Evolutionary conservation across 1,140 invertebrate genomes (phyloP), one percentile per base, ranked within the genome.

Genomic region (Phymorhynchus buccinoides): DNA sequence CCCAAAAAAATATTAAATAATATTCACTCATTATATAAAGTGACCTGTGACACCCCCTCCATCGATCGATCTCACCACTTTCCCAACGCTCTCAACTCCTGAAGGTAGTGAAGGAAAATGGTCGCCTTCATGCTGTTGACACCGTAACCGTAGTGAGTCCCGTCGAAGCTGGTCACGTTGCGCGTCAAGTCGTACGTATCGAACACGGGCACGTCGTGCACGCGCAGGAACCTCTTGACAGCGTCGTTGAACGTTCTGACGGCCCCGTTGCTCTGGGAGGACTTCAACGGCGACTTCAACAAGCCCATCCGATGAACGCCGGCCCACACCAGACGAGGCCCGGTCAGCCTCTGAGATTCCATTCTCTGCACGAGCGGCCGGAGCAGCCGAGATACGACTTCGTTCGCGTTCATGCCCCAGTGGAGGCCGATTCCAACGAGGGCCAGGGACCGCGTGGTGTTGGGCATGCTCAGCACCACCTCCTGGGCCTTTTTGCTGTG

Each of bases 101-200:
- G 37, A 37, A 86, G 73, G 52, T 86, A 86, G n/a, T 82, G 80
- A 2, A 86, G 27, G 2, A 86, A 62, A 35, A 86, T 86, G 39
- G 77, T 73, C 14, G 68, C 48, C 75, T 86, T 86, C 27, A 86
- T 41, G 42, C 66, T 80, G 68, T 86, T 87, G 9, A 87, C 62
- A 3, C 83, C 86, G 37, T 71, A 81, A 0, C 86, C 86, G 52
- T 87, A 87, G 66, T 87, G 86, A 2, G 42, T 56, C 0, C 86
- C 86, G 44, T 87, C 83, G 52, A 87, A 87, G 48, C 86, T 87
- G 9, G 44, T 48, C 27, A 62, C 66, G 16, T 83, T 83, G 42
- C 85, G 52, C 30, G 83, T 87, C 18, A 87, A 66, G 39, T 37
- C 42, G 52, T 84, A 87, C 1, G 78, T 84, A 7, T 87, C 79